Conservation (phyloP, 2,888 invertebrate genomes). For the Eurytoma californica region DNA sequence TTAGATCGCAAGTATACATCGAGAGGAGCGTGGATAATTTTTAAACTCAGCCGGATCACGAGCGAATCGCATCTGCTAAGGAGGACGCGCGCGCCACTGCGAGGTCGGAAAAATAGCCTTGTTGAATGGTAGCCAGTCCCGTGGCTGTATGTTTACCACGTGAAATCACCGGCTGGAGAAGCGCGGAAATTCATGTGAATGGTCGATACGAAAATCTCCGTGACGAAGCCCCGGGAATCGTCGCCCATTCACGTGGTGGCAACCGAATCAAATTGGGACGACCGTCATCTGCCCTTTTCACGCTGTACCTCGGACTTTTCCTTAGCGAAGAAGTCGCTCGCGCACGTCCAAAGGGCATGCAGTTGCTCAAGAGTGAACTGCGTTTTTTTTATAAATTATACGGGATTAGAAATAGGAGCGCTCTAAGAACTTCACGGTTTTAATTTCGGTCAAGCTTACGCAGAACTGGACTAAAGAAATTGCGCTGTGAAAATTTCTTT, state of each 20-base stretch:
- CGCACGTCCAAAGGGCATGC: neutral
- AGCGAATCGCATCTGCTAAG: slow-evolving; percentile 69
- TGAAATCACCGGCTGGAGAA: slow-evolving; percentile 69
- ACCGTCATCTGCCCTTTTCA: slow-evolving; percentile 51
- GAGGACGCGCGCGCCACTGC: slow-evolving; percentile 30
- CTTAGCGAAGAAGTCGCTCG: neutral
- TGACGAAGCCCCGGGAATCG: slow-evolving; percentile 70
- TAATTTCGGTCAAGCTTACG: slow-evolving; percentile 22
- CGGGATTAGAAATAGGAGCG: slow-evolving; percentile 37
- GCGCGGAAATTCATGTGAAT: slow-evolving; percentile 72
- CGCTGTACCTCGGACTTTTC: neutral
- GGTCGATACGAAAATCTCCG: slow-evolving; percentile 66
- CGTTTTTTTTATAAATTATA: slow-evolving; percentile 11
- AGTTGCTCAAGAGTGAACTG: slow-evolving; percentile 1
- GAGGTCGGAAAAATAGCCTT: neutral
- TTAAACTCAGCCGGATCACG: slow-evolving; percentile 67
- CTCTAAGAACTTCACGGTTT: slow-evolving; percentile 19
- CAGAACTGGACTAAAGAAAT: slow-evolving; percentile 3
- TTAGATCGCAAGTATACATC: slow-evolving; percentile 19
- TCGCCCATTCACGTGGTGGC: slow-evolving; percentile 60
- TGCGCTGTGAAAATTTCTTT: neutral
- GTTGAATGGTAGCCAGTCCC: neutral
- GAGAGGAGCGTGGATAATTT: slow-evolving; percentile 64
- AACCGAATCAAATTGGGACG: slow-evolving; percentile 69
- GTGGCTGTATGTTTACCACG: slow-evolving; percentile 64